Evolutionary conservation across 1,140 invertebrate genomes (phyloP).

Genomic region (Megalonaias nervosa): DNA sequence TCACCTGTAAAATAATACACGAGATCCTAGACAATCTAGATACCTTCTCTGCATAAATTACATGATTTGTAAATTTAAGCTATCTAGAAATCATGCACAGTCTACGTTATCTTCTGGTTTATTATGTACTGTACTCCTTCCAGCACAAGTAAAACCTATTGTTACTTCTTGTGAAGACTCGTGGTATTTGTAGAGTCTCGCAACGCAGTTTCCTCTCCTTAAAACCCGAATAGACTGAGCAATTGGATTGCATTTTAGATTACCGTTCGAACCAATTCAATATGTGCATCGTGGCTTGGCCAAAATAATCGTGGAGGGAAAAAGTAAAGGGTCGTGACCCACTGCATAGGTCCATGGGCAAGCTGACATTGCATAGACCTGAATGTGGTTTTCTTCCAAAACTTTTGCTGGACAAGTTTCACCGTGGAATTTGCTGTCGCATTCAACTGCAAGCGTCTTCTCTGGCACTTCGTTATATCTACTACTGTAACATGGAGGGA

Average conservation of each 20-base stretch:
- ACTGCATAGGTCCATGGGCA: constrained; percentile 27
- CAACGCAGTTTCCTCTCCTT: not conserved
- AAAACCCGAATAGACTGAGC: constrained; percentile 3
- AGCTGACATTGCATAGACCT: constrained; percentile 17
- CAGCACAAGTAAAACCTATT: constrained; percentile 14
- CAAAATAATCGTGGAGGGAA: constrained; percentile 16
- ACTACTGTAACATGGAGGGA: too few relatives aligned
- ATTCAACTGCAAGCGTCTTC: too few relatives aligned
- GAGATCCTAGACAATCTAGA: too few relatives aligned
- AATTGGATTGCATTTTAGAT: constrained; percentile 8
- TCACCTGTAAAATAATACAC: too few relatives aligned
- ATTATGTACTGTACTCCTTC: not conserved
- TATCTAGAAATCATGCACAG: too few relatives aligned
- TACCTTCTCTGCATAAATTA: too few relatives aligned
- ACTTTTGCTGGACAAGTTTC: constrained; percentile 7
- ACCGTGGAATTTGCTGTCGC: too few relatives aligned
- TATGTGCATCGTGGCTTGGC: constrained; percentile 20
- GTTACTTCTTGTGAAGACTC: not conserved
- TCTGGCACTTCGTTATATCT: too few relatives aligned
- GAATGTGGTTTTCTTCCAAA: not conserved
- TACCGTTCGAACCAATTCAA: too few relatives aligned
- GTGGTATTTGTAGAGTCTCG: not conserved
- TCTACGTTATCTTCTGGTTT: too few relatives aligned
- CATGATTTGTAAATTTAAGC: too few relatives aligned
- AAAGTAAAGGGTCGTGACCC: constrained; percentile 6